Conservation (phyloP, 2,888 invertebrate species). For the Catocala fraxini region DNA sequence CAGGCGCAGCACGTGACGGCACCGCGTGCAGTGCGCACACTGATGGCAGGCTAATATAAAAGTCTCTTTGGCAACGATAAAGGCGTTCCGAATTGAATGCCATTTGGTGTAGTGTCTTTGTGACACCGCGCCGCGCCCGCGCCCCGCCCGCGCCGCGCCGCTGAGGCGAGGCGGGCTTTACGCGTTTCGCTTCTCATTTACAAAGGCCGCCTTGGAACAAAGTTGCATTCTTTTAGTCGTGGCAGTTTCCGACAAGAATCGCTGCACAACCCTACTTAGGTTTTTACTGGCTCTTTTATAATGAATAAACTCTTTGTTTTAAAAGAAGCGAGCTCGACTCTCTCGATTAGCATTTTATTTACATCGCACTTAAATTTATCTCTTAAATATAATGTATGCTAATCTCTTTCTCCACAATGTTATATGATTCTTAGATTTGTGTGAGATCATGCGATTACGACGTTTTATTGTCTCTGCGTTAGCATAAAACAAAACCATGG, state of each 20-base stretch:
- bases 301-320: constrained; percentile 62
- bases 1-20: no score
- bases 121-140: constrained; percentile 52
- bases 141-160: constrained; percentile 8
- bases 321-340: constrained; percentile 42
- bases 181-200: constrained; percentile 53
- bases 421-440: no score
- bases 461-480: no score
- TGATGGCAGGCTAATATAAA: constrained; percentile 33
- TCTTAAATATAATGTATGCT: constrained; percentile 45
- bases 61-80: constrained; percentile 48
- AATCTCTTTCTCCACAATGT: constrained; percentile 21
- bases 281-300: constrained; percentile 58
- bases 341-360: constrained; percentile 53
- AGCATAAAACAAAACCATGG: no score
- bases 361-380: constrained; percentile 46
- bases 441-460: no score
- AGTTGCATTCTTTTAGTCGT: constrained; percentile 59
- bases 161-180: constrained; percentile 41
- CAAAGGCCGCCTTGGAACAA: constrained; percentile 56
- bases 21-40: no score
- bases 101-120: constrained; percentile 59
- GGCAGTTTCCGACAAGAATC: constrained; percentile 51
- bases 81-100: constrained; percentile 57
- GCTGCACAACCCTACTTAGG: constrained; percentile 54